Base-by-base conservation (phyloP, 2,797 vertebrate species). In the Etheostoma nigrum region DNA sequence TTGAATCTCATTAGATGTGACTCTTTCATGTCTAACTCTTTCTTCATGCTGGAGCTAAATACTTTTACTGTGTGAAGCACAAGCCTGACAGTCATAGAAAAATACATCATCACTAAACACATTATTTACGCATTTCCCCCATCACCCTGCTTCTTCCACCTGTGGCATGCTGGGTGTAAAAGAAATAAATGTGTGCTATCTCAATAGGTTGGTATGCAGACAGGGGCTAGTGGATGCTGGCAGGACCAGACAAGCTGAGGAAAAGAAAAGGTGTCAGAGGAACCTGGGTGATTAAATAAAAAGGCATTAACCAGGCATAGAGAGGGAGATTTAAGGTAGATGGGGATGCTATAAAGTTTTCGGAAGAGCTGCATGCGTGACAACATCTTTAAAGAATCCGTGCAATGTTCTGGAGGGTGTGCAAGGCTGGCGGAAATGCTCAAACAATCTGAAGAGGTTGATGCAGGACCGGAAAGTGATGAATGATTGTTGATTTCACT, bases 211-310 rank as follows among this genome's bases (percentile, higher is more conserved):
- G 93, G 91, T 93, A 92, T 93, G 92, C 85, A 90, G 87, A 91
- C 88, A 21, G 72, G 57, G 60, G 64, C 53, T 67, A 66, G 79
- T 85, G 78, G 80, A 89, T 78, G 61, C 76, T 81, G 83, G 86
- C 91, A 93, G 85, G 91, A 94, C 87, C 85, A 92, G 93, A 92
- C 92, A 93, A 90, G 92, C 79, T 61, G 30, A 75, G 72, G 74
- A 80, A 88, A 82, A 87, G 76, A 49, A 81, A 88, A 89, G 82
- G 86, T 92, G 89, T 91, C n/a, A 40, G 72, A 86, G 83, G 82
- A 91, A 89, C 76, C 73, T 68, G 55, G 21, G 64, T 77, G 83
- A 86, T 87, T 57, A 90, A 87, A 91, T 76, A 83, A 86, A 89
- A 90, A 58, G 58, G 57, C 60, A 64, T 86, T 83, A 90, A 82